A percentile compares a stretch with the other conserved stretches of the same genome.
phyloP scores from a whole-genome alignment of 2,888 invertebrate genomes.

The Amblyjoppa fuscipennis region DNA sequence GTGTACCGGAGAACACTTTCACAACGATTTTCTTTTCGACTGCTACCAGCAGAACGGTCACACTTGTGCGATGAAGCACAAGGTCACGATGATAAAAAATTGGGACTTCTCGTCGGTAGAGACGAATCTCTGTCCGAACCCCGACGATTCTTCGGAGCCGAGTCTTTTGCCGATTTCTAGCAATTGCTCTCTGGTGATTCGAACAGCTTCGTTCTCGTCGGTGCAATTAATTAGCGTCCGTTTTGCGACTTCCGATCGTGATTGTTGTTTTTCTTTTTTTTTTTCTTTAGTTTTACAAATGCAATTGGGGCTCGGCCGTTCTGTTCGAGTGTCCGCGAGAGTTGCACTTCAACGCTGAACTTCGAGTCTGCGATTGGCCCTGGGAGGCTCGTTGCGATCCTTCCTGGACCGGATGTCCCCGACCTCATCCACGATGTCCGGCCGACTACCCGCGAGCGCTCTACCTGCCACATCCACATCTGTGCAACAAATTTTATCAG shows the following conservation, averaged over 20 bases:
- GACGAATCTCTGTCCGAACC: slow-evolving; percentile 52
- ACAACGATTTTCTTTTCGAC: slow-evolving; percentile 42
- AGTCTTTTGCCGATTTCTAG: slow-evolving; percentile 62
- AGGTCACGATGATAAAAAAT: slow-evolving; percentile 47
- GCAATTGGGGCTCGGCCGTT: slow-evolving; percentile 70
- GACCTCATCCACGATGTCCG: slow-evolving; percentile 66
- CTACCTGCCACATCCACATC: slow-evolving; percentile 67
- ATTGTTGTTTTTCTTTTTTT: background rate
- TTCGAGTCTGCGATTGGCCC: slow-evolving; percentile 73
- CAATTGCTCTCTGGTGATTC: slow-evolving; percentile 69
- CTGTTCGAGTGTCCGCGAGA: slow-evolving; percentile 70
- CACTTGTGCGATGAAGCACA: slow-evolving; percentile 58
- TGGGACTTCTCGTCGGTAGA: slow-evolving; percentile 9
- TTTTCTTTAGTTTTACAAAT: slow-evolving; percentile 69
- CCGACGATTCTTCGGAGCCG: slow-evolving; percentile 38
- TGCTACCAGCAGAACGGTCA: slow-evolving; percentile 37
- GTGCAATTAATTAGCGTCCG: background rate
- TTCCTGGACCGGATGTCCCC: slow-evolving; percentile 66
- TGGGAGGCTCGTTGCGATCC: slow-evolving; percentile 68
- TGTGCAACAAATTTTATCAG: slow-evolving; percentile 70
- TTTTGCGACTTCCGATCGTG: background rate
- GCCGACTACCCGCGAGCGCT: slow-evolving; percentile 56
- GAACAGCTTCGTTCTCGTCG: background rate
- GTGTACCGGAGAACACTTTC: slow-evolving; percentile 44
- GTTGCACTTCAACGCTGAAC: slow-evolving; percentile 71